Base-by-base conservation (phyloP, 2,113 vertebrate species). In the Diphyllodes magnificus region DNA sequence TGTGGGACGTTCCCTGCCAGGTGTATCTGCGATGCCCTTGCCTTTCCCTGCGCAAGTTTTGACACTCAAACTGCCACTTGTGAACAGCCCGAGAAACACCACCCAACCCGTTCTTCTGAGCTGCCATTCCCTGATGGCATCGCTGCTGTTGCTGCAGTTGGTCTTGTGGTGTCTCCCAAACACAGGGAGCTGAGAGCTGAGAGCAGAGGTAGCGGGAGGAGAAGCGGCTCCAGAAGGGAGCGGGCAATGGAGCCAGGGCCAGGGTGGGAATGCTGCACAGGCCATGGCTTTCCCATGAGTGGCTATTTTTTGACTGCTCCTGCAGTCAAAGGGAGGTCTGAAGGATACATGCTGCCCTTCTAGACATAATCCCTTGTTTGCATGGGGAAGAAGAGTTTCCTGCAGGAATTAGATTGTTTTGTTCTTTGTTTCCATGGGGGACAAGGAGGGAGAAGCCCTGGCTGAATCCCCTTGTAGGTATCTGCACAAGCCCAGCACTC, bases 111-210 rank as follows among this genome's bases (percentile, higher is more conserved):
- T 3, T 18, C 63, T 6, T 15, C 39, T 0, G n/a, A 68, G 82
- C 91, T 56, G 64, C 90, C 75, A 8, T 2, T 3, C 77, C 50
- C 72, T 21, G 82, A 45, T 0, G 54, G 77, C 90, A 35, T 11
- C 18, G 90, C 77, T 96, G 96, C 96, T 94, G 90, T 93, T 93
- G 91, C 92, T 66, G 73, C 47, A 2, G 7, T 68, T 5, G 82
- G 90, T 90, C 97, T 96, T 15, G 53, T 42, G 94, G 91, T 92
- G 77, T 93, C 97, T 97, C 96, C 92, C 92, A 2, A 96, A 68
- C 7, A 94, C 96, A 37, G 86, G 64, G 37, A 91, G 90, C 90
- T 13, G 82, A 5, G 72, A 83, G 86, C 79, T 25, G 75, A 6
- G 9, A 54, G 64, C 59, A 30, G 17, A 19, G 40, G 13, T 1